Base-by-base conservation (phyloP, 2,797 vertebrate species). In the Orientallactaga sibirica region DNA sequence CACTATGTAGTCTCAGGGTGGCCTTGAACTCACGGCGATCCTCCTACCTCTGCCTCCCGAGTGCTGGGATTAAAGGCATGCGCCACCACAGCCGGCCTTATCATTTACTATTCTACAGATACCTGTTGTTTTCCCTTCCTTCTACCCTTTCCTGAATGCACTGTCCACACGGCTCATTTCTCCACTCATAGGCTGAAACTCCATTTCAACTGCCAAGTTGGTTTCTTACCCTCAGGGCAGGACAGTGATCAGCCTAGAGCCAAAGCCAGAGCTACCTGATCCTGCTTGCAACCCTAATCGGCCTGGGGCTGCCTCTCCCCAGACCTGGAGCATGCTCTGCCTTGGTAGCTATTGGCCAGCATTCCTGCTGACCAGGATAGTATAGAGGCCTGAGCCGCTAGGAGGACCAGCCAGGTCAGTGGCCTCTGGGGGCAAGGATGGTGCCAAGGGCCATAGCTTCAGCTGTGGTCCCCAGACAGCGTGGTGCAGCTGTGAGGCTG, bases 301-400 rank as follows among this genome's bases (percentile, higher is more conserved):
- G 8, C 64, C 58, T 76, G 0, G 22, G 55, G 88, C 55, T 52
- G 71, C 61, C 66, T 62, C 68, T 64, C 86, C 27, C 75, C 52
- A 48, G 33, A 9, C 29, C 87, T 66, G 41, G 62, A 0, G 8
- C n/a, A 75, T 58, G 18, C 66, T 75, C 75, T 33, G 52, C 15
- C 41, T 27, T 33, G 62, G 41, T 61, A 87, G 82, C 41, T 14
- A 70, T 41, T 77, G 91, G 91, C 88, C 64, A 29, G n/a, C n/a
- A 48, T 71, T 75, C 67, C 58, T 95, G 94, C 66, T 88, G 83
- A 94, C 61, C 68, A 71, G 62, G 41, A 41, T 1, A 25, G 75
- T 0, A 0, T 7, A 64, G 24, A 64, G 71, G 25, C 61, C 41
- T 8, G 37, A 52, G 62, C 66, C 70, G 24, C 33, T 58, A 62